Evolutionary conservation across 2,797 vertebrate species (phyloP), one percentile per base, ranked within the genome.

Genomic region (Anguilla obscura): DNA sequence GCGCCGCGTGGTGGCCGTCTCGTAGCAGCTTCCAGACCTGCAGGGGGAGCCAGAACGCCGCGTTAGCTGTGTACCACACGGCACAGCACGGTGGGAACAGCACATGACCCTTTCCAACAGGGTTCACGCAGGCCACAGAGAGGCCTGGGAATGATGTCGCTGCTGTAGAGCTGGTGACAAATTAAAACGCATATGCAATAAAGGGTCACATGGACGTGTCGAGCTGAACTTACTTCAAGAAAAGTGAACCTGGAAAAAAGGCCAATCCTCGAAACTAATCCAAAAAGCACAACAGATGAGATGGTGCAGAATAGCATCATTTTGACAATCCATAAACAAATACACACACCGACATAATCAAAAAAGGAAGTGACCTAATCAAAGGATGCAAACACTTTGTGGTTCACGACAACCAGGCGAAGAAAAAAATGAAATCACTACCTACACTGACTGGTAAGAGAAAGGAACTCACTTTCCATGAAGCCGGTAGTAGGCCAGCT

Each of bases 11-110:
- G 92, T 97, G 24, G 98, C 98, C 0, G 99, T 99, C 94, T 99
- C 98, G 0, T 99, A 99, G 93, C 98, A 99, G 93, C 97, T 96
- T 58, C 97, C 98, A 0, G 97, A 96, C 84, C 99, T 99, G 91
- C 87, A 80, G 52, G 88, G 91, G 33, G 1, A 85, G 9, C 0
- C 69, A n/a, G 86, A 33, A 48, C 0, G 58, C 1, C 3, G 54
- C 4, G 0, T 40, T 24, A 24, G 30, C n/a, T 56, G 50, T 9
- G 24, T 2, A 82, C 14, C 54, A 6, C 5, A 45, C 27, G n/a
- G 40, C 4, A 45, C 40, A 52, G 30, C 30, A 45, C 16, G 45
- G 1, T 30, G 48, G 9, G 12, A 40, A 14, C 4, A 69, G 7
- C 21, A 66, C 16, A 0, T 56, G 58, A 24, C 18, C 21, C 60